These are phyloP conservation scores for Criorhina ranunculi DNA, from an alignment of 2,888 invertebrate species.

Conservation along the genomic window DNA sequence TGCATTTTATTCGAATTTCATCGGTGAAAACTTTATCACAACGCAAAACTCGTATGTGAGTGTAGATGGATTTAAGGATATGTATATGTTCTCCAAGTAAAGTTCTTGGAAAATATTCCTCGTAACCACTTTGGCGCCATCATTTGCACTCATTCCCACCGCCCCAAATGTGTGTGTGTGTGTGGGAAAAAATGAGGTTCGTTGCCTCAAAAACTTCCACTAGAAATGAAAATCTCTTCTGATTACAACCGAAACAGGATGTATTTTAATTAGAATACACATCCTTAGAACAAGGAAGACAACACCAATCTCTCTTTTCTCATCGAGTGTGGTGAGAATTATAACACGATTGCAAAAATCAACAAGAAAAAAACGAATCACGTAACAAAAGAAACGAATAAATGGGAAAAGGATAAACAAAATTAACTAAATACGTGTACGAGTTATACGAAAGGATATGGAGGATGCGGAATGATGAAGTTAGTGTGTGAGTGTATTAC, in stretches of 20 bases:
- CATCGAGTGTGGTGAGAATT: slow-evolving; percentile 12
- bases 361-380: slow-evolving; percentile 43
- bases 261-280: slow-evolving; percentile 67
- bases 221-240: slow-evolving; percentile 21
- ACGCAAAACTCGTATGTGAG: slow-evolving; percentile 23
- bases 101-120: slow-evolving; percentile 27
- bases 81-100: slow-evolving; percentile 23
- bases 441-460: too few species aligned
- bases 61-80: slow-evolving; percentile 31
- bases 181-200: not conserved
- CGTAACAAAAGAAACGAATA: slow-evolving; percentile 30
- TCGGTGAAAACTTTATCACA: slow-evolving; percentile 53
- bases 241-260: slow-evolving; percentile 63
- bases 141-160: slow-evolving; percentile 47
- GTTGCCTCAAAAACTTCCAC: not conserved
- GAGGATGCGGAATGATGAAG: not conserved
- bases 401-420: slow-evolving; percentile 32
- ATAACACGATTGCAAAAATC: slow-evolving; percentile 57
- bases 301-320: not conserved
- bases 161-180: too few species aligned
- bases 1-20: slow-evolving; percentile 52
- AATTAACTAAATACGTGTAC: slow-evolving; percentile 47
- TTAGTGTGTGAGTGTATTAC: slow-evolving; percentile 31
- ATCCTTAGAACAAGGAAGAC: not conserved
- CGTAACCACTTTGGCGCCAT: slow-evolving; percentile 28